A percentile compares a stretch with the other conserved stretches of the same genome.
phyloP scores from a whole-genome alignment of 2,888 invertebrate species.

The Conops quadrifasciatus region DNA sequence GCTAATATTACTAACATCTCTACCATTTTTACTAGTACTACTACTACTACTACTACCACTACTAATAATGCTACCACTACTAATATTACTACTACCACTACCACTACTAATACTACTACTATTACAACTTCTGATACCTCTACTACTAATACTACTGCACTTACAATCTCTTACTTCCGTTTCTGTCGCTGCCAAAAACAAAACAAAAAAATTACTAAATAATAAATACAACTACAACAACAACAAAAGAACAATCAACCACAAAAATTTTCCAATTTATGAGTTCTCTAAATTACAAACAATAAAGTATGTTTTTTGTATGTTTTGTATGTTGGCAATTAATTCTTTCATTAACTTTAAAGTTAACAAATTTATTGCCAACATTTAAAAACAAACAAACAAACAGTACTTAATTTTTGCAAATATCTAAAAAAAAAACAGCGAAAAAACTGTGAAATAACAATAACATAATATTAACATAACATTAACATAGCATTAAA shows the following conservation, averaged over 20 bases:
- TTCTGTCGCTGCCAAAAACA: no score
- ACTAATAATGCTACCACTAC: constrained; percentile 17
- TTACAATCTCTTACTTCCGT: no score
- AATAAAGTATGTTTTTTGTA: constrained; percentile 29
- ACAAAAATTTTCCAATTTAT: constrained; percentile 18
- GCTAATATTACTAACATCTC: constrained; percentile 5
- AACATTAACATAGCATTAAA: neutral
- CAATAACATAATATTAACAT: neutral
- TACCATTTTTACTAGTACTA: constrained; percentile 35
- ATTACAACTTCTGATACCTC: constrained; percentile 1
- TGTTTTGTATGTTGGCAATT: constrained; percentile 31
- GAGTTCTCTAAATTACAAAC: neutral
- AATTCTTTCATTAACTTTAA: no score
- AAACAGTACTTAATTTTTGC: constrained; percentile 30
- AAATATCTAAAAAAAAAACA: constrained; percentile 14
- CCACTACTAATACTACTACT: constrained; percentile 14
- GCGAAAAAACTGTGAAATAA: constrained; percentile 20
- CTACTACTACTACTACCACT: constrained; percentile 32
- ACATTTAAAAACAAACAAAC: constrained; percentile 30
- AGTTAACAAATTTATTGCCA: constrained; percentile 3
- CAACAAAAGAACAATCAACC: constrained; percentile 28
- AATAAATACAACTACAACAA: constrained; percentile 5
- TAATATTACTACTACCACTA: constrained; percentile 34
- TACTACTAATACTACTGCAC: constrained; percentile 35
- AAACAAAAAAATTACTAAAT: constrained; percentile 14